Evolutionary conservation across 2,797 vertebrate species (phyloP), one percentile per base, ranked within the genome.

Genomic region (Gambelia wislizenii): DNA sequence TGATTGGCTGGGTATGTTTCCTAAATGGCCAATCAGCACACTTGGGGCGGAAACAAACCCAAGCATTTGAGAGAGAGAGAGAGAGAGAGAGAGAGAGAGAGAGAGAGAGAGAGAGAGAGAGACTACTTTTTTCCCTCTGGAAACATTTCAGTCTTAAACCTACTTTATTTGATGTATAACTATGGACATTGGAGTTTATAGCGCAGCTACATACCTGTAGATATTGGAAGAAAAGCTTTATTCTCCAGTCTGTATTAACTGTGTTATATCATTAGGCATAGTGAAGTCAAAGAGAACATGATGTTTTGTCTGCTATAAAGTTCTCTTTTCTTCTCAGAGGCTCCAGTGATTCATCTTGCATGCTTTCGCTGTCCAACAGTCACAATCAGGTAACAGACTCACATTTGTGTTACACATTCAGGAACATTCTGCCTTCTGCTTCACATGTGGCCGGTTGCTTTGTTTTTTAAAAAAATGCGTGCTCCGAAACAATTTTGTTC

Each of bases 381-480:
- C 95, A 96, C 64, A 96, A 44, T 90, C 97, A 97, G 97, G 97
- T 98, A 97, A 96, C 44, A 42, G 69, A n/a, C 52, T 81, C 18
- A 20, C 6, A 75, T 2, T 59, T 27, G 52, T 27, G 36, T 82
- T 33, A 61, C 13, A 54, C 14, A 87, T 54, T 67, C 47, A 79
- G 79, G 7, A 86, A 74, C n/a, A 0, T 9, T n/a, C n/a, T 74
- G 2, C n/a, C 54, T 94, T 22, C 61, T 84, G 25, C 6, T 42
- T 33, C 3, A 36, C 6, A 0, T 80, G 80, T 47, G 84, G 90
- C 64, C 87, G 8, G n/a, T 1, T 83, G 47, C 30, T 10, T 76
- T 70, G 13, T 5, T 54, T 39, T 90, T n/a, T n/a, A n/a, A 81
- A 2, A 33, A 33, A 67, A 22, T 13, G 16, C 42, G 2, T 84